Percentiles rank a stretch among this genome's conserved stretches.
Conservation (phyloP, 2,113 vertebrate genomes). For the Galbula dea region DNA sequence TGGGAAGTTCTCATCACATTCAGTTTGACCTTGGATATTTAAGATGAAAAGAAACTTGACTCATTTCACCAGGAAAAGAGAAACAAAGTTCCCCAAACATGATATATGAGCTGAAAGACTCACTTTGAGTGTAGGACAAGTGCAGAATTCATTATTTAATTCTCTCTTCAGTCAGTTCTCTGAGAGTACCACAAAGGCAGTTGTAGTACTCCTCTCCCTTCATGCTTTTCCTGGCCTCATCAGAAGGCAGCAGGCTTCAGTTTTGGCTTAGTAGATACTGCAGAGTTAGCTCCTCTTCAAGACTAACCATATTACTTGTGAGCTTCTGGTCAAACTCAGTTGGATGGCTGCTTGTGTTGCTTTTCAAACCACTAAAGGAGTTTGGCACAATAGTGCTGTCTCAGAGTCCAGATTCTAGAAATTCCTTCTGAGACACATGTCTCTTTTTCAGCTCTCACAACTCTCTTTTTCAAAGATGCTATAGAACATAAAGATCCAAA, state of each 20-base stretch:
- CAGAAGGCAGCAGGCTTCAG: background rate
- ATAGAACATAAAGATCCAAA: background rate
- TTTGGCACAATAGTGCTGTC: background rate
- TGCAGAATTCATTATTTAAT: background rate
- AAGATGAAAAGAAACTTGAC: background rate
- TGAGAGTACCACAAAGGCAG: background rate
- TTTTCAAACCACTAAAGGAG: background rate
- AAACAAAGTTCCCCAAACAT: background rate
- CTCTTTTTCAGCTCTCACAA: background rate
- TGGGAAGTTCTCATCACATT: background rate
- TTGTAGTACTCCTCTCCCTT: background rate
- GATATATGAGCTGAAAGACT: background rate
- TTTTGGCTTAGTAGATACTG: background rate
- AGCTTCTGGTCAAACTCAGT: background rate
- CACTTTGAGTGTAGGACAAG: background rate
- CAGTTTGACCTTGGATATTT: background rate
- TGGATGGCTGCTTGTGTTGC: background rate
- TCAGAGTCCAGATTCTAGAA: background rate
- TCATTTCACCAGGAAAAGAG: background rate
- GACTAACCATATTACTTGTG: background rate
- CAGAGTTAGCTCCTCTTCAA: background rate
- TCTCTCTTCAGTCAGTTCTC: background rate
- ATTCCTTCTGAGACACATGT: background rate
- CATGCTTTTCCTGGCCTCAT: background rate
- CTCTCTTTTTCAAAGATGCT: background rate